phyloP scores from a whole-genome alignment of 2,888 invertebrate species.

The Polia nebulosa region DNA sequence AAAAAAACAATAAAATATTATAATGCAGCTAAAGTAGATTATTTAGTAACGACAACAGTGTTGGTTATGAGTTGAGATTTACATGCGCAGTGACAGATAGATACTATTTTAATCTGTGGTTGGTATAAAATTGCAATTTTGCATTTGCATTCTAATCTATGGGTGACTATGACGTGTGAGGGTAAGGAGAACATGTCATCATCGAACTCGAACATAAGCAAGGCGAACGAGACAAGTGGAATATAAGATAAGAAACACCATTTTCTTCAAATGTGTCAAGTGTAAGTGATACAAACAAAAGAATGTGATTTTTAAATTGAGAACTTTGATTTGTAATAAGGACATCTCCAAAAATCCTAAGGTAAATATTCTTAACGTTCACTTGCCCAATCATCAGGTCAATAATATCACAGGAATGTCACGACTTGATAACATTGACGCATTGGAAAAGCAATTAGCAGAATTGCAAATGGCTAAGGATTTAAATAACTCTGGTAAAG shows the following conservation, averaged over 20 bases:
- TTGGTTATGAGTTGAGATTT: no score
- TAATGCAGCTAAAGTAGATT: background rate
- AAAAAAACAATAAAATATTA: background rate
- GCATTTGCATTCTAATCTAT: constrained; percentile 31
- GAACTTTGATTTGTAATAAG: background rate
- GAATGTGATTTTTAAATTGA: constrained; percentile 16
- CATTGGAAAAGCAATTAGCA: constrained; percentile 93
- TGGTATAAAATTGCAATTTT: background rate
- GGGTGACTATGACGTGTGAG: constrained; percentile 53
- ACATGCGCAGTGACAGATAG: constrained; percentile 12
- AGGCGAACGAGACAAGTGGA: constrained; percentile 47
- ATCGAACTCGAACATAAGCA: constrained; percentile 42
- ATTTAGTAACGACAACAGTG: background rate
- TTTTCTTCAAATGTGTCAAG: constrained; percentile 27
- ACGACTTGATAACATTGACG: constrained; percentile 90
- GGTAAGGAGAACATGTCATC: constrained; percentile 36
- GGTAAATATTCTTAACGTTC: constrained; percentile 55
- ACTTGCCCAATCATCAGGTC: constrained; percentile 62
- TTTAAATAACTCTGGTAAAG: constrained; percentile 75
- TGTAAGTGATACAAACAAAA: constrained; percentile 26
- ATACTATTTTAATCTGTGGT: constrained; percentile 18
- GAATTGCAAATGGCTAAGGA: constrained; percentile 92
- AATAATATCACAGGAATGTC: constrained; percentile 77
- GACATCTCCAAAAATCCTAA: constrained; percentile 26
- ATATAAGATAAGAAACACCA: constrained; percentile 44